Base-by-base conservation (phyloP, 2,888 invertebrate species). In the Eupithecia dodoneata region DNA sequence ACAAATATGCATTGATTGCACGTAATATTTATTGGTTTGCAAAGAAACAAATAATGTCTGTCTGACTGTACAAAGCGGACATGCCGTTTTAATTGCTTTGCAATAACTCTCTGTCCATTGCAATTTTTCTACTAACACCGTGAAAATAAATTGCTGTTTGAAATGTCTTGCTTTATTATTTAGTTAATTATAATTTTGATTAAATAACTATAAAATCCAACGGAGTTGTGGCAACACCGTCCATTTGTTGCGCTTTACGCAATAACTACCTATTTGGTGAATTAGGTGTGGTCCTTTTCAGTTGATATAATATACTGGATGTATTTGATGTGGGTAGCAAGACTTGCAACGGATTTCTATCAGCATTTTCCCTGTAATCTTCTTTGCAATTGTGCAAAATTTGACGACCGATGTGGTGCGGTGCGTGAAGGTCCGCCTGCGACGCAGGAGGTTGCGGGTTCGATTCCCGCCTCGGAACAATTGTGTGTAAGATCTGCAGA, bases 61-160 rank as follows among this genome's bases (percentile, higher is more conserved):
- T 69, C 83, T 83, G 77, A 78, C 86, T 30, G 81, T 86, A 85
- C 82, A 75, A 84, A 84, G 81, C 84, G 84, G 84, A 76, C 44
- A 77, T 76, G 77, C 75, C 12, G 77, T 77, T 80, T 83, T 85
- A 84, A 84, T 84, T 85, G 82, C 84, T 83, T 80, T 81, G 81
- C 84, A 83, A 85, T 84, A 83, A 83, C 84, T 83, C 30, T 45
- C 45, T 83, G 82, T 84, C 80, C 78, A 80, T 80, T 75, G 81
- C 80, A 81, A 82, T 83, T 84, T 76, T 78, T 67, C 72, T 78
- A 76, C 63, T 73, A 77, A 52, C 65, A 6, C 41, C 6, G 67
- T n/a, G 7, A n/a, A n/a, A n/a, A 15, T 52, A 15, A 52, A 55
- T n/a, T 55, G 13, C 55, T n/a, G 55, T 55, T 55, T 55, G n/a